Evolutionary conservation across 2,797 vertebrate genomes (phyloP), one percentile per base, ranked within the genome.

Genomic region (Gymnodraco acuticeps): DNA sequence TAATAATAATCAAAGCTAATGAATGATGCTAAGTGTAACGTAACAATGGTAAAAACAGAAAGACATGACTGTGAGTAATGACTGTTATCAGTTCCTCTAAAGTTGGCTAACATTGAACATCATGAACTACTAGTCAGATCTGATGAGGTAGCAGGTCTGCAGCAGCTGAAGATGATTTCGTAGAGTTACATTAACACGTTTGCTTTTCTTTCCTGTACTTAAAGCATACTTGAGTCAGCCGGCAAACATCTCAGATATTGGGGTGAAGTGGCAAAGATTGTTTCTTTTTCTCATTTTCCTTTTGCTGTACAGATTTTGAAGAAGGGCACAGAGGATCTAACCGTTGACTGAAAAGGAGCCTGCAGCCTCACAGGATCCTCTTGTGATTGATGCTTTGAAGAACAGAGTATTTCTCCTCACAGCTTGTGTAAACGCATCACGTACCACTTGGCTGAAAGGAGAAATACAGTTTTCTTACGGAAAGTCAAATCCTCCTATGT

Each of bases 391-490:
- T 81, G 73, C 55, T 83, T 83, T 73, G 52, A 64, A 70, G 58
- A 78, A 47, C 56, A 5, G 46, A 23, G 16, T 45, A 47, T 81
- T 63, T 63, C 61, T 58, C 23, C 51, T 43, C 64, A 67, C 27
- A 17, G 59, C 71, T 74, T 80, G 73, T 45, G 38, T 51, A 82
- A 73, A 63, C 82, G 19, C 43, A 19, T 88, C 77, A 88, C 66
- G 59, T 78, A 65, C 62, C 46, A 43, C 79, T 81, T 41, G 77
- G 77, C 75, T 82, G 77, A 43, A 70, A 86, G 69, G 52, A 80
- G 72, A 85, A 73, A 83, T 85, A 84, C 43, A 73, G 11, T 9
- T 9, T 52, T 82, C 79, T 86, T 76, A 73, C 61, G 76, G 73
- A 82, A 67, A 83, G 77, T 82, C 65, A 69, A 54, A 75, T 27